Evolutionary conservation across 2,113 vertebrate genomes (phyloP), one percentile per base, ranked within the genome.

Genomic region (Pardalotus punctatus): DNA sequence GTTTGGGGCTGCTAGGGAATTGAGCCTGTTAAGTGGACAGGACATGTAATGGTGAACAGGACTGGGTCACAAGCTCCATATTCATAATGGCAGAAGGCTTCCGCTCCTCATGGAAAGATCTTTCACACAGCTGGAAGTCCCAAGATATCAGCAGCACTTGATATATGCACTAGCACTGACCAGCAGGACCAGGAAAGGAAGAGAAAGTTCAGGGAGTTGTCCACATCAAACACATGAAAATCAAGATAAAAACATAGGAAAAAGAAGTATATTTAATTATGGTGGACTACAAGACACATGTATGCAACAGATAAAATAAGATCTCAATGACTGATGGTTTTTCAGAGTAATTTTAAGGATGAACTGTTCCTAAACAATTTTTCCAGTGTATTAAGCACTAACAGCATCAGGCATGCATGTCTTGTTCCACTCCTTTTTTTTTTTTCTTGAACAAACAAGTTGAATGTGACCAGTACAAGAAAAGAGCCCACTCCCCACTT

Each of bases 361-460:
- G 88, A 97, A 86, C 77, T 96, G 88, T 54, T 96, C 54, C 88
- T 91, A 95, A 96, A 92, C 94, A 96, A 91, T 96, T 96, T 97
- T 97, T 95, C 96, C 95, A 96, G 91, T 79, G 77, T 97, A 87
- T 96, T 96, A 97, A 81, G 78, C 94, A 95, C 95, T 87, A 96
- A 97, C 86, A 96, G 94, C 92, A 96, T 96, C 96, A 97, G 92
- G 88, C 96, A 96, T 96, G 96, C 95, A 87, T 96, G 94, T 95
- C 96, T 95, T 96, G 94, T 96, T 95, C 65, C 50, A 85, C 77
- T 85, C 58, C 38, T 84, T 90, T 86, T 92, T 90, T 67, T 67
- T 93, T 87, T 90, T 94, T 36, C 79, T 92, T 94, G 90, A 96
- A 96, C 90, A 94, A 95, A 92, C 93, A 96, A 88, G 94, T 94